Evolutionary conservation across 2,888 invertebrate species (phyloP), one percentile per base, ranked within the genome.

Genomic region (Phyllotreta cruciferae): DNA sequence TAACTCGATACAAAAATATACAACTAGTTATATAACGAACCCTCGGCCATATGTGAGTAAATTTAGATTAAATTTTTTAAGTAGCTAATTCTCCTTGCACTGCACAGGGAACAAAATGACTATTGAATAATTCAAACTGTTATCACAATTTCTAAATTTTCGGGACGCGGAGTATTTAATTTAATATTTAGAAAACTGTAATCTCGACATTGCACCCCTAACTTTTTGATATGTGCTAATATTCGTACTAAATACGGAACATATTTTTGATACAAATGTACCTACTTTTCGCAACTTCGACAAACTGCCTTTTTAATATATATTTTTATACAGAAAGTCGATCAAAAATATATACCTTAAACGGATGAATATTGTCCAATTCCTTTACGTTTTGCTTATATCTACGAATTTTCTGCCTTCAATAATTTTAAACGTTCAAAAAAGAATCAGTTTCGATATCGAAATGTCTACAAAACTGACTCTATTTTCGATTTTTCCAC

Each of bases 1-100:
- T 52, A 54, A 49, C 54, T 64, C 61, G 41, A 52, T 64, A 64
- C 64, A 64, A 64, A 61, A 64, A 64, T 61, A 64, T 64, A 64
- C 53, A 64, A 64, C 42, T 56, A 41, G 44, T n/a, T n/a, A 56
- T 52, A 53, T 56, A 62, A 62, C 62, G 53, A 57, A 62, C 44
- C 39, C 45, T 41, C 36, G 52, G 9, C 34, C 14, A 38, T 57
- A 41, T 36, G 35, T 49, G 24, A 35, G 36, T 24, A 53, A 62
- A 50, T 10, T 50, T 38, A 24, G 37, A 36, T 36, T n/a, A 58
- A 50, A 13, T 52, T 49, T 35, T n/a, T 35, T 35, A 24, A 24
- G 24, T 24, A 24, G 24, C 24, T 24, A 24, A 24, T 3, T 24
- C 24, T 24, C 24, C 24, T 24, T 24, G 4, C 4, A 4, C 24